Evolutionary conservation across 1,140 invertebrate species (phyloP).

Genomic region (Drosophila gunungcola): DNA sequence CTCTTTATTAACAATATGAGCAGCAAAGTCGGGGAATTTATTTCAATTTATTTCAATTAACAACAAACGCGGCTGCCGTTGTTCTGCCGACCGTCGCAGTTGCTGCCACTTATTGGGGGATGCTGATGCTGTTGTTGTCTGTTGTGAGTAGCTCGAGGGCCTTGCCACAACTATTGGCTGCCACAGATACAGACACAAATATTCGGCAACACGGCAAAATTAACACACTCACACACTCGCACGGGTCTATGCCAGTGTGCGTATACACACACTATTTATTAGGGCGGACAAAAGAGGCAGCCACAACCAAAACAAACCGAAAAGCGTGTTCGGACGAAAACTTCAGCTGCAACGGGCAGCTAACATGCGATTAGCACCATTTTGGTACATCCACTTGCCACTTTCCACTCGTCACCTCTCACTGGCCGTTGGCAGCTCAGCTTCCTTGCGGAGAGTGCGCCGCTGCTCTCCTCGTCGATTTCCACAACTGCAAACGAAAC

Average conservation of each 20-base stretch:
- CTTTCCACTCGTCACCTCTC: constrained; percentile 54
- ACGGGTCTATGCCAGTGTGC: constrained; percentile 31
- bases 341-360: neutral
- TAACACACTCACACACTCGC: constrained; percentile 63
- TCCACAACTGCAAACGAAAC: constrained; percentile 71
- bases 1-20: constrained; percentile 78
- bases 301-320: constrained; percentile 8
- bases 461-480: constrained; percentile 47
- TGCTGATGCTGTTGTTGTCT: constrained; percentile 37
- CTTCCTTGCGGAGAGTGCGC: constrained; percentile 45
- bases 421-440: constrained; percentile 64
- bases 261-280: constrained; percentile 48
- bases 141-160: constrained; percentile 67
- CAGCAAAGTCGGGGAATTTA: constrained; percentile 76
- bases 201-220: constrained; percentile 57
- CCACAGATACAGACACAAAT: constrained; percentile 45
- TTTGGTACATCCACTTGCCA: constrained; percentile 40
- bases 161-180: constrained; percentile 77
- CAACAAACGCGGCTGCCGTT: constrained; percentile 48
- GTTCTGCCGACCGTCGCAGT: constrained; percentile 20
- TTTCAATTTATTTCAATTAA: constrained; percentile 84
- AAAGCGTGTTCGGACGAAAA: constrained; percentile 26
- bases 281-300: constrained; percentile 59
- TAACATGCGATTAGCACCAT: constrained; percentile 6
- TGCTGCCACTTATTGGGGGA: constrained; percentile 68